These are phyloP conservation scores for Acleris literana DNA, from an alignment of 2,888 invertebrate genomes.

Conservation along the genomic window DNA sequence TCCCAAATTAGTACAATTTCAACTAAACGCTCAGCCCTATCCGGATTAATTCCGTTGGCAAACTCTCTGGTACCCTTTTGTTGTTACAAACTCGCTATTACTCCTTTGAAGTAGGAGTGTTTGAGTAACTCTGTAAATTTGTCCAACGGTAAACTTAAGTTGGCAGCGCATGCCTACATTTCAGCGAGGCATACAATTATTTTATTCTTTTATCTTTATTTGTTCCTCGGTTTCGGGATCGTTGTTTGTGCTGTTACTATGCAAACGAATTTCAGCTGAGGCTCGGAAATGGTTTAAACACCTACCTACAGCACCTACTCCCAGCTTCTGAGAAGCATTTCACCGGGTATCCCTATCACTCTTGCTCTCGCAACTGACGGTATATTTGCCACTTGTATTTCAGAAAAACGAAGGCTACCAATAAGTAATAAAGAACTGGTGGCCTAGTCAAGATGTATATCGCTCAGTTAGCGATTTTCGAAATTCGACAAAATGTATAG, in stretches of 20 bases:
- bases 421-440: too few relatives aligned
- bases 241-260: conserved; percentile 1
- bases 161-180: conserved; percentile 25
- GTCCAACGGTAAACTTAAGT: conserved; percentile 19
- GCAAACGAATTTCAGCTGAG: conserved; percentile 6
- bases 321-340: too few relatives aligned
- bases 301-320: not conserved
- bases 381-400: too few relatives aligned
- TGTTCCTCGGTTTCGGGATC: conserved; percentile 20
- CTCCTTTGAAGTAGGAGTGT: not conserved
- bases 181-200: conserved; percentile 35
- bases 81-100: not conserved
- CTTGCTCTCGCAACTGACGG: too few relatives aligned
- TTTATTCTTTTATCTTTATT: conserved; percentile 37
- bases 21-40: conserved; percentile 16
- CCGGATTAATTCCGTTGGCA: conserved; percentile 6
- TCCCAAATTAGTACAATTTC: conserved; percentile 29
- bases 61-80: not conserved
- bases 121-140: not conserved
- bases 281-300: not conserved
- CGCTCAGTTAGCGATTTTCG: too few relatives aligned
- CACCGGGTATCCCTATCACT: too few relatives aligned
- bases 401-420: too few relatives aligned
- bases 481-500: too few relatives aligned
- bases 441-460: too few relatives aligned